Evolutionary conservation across 2,797 vertebrate genomes (phyloP), one percentile per base, ranked within the genome.

Genomic region (Cheirogaleus major): DNA sequence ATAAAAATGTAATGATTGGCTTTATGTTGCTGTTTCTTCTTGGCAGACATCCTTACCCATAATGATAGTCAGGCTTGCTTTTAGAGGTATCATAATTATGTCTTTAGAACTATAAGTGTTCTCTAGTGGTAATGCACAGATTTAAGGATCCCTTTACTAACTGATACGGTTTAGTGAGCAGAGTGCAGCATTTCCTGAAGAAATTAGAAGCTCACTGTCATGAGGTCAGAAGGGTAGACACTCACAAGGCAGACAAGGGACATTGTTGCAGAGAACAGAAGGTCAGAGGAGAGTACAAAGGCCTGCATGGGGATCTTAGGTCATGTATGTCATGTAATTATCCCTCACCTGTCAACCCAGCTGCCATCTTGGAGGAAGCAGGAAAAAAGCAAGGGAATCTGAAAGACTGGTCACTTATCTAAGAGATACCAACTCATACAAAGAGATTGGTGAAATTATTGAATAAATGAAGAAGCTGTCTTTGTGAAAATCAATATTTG

Each of bases 41-140:
- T 91, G 90, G 94, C 76, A 92, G 83, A 78, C 79, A 86, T 82
- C 41, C 45, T 91, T 91, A 94, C 25, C 75, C 59, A 87, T 89
- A 95, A 97, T 61, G 41, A 86, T 38, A 86, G 69, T 35, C 78
- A 80, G 32, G 78, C 55, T 91, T 89, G 38, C n/a, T 91, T 95
- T 94, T 50, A 96, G 75, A 97, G 83, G 45, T 83, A 32, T 95
- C 75, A 93, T 84, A 95, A 94, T 84, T 87, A 92, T 79, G 43
- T 50, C 83, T 80, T 96, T 96, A 94, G 48, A 97, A 94, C 87
- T 83, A 70, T 91, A 95, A 96, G 20, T 75, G 43, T 87, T 95
- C 70, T 76, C 95, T 65, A 86, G 82, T 43, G 11, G 55, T 89
- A 89, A 76, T 52, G 67, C 52, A 87, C 63, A 95, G 65, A 93